These are phyloP conservation scores for Archegozetes longisetosus DNA, from an alignment of 1,140 invertebrate genomes.

Conservation along the genomic window DNA sequence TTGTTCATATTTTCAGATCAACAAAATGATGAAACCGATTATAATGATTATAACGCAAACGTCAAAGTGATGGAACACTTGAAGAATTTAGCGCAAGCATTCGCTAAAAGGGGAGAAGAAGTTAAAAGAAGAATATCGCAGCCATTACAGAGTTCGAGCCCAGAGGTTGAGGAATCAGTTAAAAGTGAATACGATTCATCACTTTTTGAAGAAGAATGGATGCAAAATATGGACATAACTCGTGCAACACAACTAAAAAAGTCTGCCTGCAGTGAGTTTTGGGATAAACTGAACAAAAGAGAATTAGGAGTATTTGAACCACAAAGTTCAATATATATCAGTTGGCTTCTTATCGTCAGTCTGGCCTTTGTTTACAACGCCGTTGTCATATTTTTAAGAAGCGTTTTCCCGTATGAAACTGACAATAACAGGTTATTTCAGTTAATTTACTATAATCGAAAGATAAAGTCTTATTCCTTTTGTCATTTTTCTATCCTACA, in stretches of 20 bases:
- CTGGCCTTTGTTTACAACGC: conserved; percentile 71
- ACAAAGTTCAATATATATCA: conserved; percentile 40
- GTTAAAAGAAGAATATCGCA: background rate
- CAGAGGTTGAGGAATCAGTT: background rate
- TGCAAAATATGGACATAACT: background rate
- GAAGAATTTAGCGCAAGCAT: background rate
- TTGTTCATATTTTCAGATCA: too few relatives aligned
- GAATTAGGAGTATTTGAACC: conserved; percentile 3
- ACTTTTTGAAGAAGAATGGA: background rate
- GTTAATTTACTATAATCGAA: too few relatives aligned
- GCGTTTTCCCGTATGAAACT: conserved; percentile 67
- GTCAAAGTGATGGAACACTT: background rate
- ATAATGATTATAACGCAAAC: too few relatives aligned
- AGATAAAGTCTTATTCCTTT: too few relatives aligned
- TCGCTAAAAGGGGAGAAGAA: background rate
- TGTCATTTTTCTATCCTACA: too few relatives aligned
- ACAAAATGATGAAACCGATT: too few relatives aligned
- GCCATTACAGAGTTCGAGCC: background rate
- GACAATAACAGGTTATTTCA: conserved; percentile 44
- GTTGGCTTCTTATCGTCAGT: conserved; percentile 64
- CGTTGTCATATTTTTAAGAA: conserved; percentile 63
- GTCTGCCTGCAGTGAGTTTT: background rate
- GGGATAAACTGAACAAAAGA: background rate
- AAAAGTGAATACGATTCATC: background rate
- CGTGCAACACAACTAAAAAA: background rate